Evolutionary conservation across 2,797 vertebrate species (phyloP).

Genomic region (Oceanodroma leucorhoa): DNA sequence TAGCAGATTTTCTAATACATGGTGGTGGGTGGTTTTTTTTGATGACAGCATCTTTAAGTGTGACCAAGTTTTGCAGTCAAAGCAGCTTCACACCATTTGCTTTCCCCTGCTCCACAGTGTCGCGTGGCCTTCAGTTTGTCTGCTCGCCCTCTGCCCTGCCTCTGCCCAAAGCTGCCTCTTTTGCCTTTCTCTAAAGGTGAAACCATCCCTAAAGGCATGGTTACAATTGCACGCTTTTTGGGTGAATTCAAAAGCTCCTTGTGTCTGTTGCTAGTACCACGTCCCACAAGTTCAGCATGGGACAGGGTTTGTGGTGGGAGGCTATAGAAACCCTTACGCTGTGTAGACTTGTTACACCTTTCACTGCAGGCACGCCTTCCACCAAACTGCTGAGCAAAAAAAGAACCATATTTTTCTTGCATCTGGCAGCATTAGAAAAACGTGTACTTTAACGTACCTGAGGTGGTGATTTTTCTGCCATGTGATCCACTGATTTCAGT

Average conservation of each 20-base stretch:
- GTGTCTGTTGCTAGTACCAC: neutral
- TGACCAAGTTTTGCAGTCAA: neutral
- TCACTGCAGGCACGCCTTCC: neutral
- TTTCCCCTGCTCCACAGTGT: neutral
- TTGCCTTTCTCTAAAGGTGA: neutral
- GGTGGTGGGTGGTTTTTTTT: neutral
- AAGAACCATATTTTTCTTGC: neutral
- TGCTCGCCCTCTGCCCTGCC: neutral
- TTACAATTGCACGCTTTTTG: neutral
- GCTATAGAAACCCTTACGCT: fast-evolving
- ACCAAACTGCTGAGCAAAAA: neutral
- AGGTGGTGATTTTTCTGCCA: neutral
- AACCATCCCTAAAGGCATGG: neutral
- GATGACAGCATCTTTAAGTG: no score
- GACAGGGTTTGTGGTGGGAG: neutral
- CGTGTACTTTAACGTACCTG: neutral
- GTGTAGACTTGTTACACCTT: no score
- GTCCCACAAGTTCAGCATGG: neutral
- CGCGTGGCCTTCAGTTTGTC: neutral
- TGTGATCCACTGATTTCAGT: neutral
- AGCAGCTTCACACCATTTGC: neutral
- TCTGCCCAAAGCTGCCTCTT: neutral
- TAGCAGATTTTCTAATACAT: neutral
- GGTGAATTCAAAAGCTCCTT: neutral
- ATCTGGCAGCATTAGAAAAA: neutral